These are phyloP conservation scores for Drosophila siamana DNA, from an alignment of 2,888 invertebrate genomes.

Conservation along the genomic window DNA sequence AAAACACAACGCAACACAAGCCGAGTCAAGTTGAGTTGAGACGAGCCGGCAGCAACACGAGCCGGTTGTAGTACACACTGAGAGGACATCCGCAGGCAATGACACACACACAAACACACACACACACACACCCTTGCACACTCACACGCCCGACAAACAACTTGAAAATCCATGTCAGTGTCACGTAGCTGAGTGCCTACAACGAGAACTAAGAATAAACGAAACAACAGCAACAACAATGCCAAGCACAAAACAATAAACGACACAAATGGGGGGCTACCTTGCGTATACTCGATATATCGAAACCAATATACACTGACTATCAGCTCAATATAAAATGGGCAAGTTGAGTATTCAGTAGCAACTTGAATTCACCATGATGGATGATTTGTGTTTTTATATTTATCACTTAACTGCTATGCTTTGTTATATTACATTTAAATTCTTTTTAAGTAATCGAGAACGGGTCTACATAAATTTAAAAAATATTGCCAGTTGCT, in stretches of 20 bases:
- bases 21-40: slow-evolving; percentile 2
- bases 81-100: slow-evolving; percentile 72
- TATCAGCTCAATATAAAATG: neutral
- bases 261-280: slow-evolving; percentile 36
- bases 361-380: no score
- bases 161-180: slow-evolving; percentile 83
- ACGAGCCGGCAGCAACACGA: slow-evolving; percentile 26
- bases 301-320: slow-evolving; percentile 58
- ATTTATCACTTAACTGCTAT: no score
- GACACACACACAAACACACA: slow-evolving; percentile 36
- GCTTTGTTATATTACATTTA: no score
- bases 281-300: slow-evolving; percentile 27
- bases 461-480: no score
- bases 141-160: slow-evolving; percentile 56
- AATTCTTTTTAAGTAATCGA: no score
- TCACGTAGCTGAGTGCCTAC: slow-evolving; percentile 79
- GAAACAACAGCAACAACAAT: slow-evolving; percentile 33
- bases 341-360: neutral
- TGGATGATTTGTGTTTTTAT: neutral
- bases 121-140: slow-evolving; percentile 23
- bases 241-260: slow-evolving; percentile 36
- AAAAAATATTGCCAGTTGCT: no score
- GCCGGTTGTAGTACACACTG: slow-evolving; percentile 34
- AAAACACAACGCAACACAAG: neutral
- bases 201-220: slow-evolving; percentile 42